Base-by-base conservation (phyloP, 2,797 vertebrate genomes). In the Coreius guichenoti region DNA sequence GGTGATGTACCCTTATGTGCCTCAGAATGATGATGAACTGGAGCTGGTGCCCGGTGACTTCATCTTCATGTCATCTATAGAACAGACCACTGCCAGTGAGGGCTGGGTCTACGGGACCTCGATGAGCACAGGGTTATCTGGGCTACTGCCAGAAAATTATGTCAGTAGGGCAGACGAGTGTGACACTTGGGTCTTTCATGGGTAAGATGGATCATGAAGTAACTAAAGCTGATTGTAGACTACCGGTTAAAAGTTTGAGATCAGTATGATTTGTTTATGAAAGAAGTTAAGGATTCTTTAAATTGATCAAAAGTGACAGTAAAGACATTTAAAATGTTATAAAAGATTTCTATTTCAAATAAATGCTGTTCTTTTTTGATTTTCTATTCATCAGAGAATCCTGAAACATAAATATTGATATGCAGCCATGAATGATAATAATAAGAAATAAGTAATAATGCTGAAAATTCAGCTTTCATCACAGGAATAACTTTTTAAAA, bases 81-180 rank as follows among this genome's bases (percentile, higher is more conserved):
- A 99, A 91, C 98, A 99, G 91, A 94, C 90, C 92, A 97, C 91
- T 74, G 97, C 98, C 54, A 99, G 98, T 0, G 98, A 99, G 91
- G 98, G 98, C 74, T 99, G 98, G 98, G 95, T 99, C 86, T 98
- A 96, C 0, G 98, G 98, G 84, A 97, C 96, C 0, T 99, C 98
- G 0, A 94, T 98, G 21, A 94, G 95, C 82, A 97, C 97, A 0
- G 98, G 98, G 90, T 95, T 98, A 87, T 97, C 98, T 0, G 98
- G 98, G 47, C 95, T 99, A 43, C 93, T 99, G 90, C 98, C 98
- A 0, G 98, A 99, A 88, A 99, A 99, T 86, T 99, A 99, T 79
- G 97, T 99, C 86, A 97, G 91, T 81, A 97, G 97, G 31, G 97
- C 97, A 0, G 98, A 99, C 0, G 98, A 99, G 72, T 99, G 97